phyloP scores from a whole-genome alignment of 2,797 vertebrate genomes.

The Typhlichthys subterraneus region DNA sequence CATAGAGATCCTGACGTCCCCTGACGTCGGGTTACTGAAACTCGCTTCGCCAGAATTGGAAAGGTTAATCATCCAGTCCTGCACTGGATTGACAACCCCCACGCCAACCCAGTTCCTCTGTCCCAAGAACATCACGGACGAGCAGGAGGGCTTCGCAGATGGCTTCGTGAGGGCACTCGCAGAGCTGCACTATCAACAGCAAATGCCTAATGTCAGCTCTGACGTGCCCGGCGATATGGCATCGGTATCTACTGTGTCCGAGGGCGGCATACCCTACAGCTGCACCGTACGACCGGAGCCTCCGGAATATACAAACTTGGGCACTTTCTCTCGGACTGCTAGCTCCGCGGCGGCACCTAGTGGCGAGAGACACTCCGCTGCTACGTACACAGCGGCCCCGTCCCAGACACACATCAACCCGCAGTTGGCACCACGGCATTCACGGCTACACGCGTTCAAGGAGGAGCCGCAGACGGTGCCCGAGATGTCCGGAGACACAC shows the following conservation, averaged over 20 bases:
- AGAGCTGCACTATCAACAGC: constrained; percentile 93
- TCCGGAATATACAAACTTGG: constrained; percentile 89
- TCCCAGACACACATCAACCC: constrained; percentile 61
- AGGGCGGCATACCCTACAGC: constrained; percentile 63
- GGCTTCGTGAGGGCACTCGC: constrained; percentile 90
- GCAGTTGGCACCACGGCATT: constrained; percentile 75
- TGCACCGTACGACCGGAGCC: constrained; percentile 81
- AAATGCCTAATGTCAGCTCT: constrained; percentile 61
- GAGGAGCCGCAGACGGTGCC: constrained; percentile 96
- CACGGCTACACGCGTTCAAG: constrained; percentile 87
- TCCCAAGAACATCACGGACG: constrained; percentile 91
- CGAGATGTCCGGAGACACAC: constrained; percentile 91
- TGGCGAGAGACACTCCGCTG: constrained; percentile 60
- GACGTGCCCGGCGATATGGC: constrained; percentile 56
- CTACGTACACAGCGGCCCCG: constrained; percentile 50
- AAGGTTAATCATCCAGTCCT: constrained; percentile 93
- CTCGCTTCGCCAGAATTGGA: constrained; percentile 93
- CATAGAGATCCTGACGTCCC: constrained; percentile 90
- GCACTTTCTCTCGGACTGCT: constrained; percentile 49
- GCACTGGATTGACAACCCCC: constrained; percentile 90
- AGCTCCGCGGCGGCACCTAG: constrained; percentile 68
- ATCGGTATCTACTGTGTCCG: constrained; percentile 46
- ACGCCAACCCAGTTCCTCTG: constrained; percentile 92
- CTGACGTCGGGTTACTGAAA: constrained; percentile 91
- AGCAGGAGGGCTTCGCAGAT: constrained; percentile 94